These are phyloP conservation scores for Magallana nippona DNA, from an alignment of 2,888 invertebrate genomes.

Conservation along the genomic window DNA sequence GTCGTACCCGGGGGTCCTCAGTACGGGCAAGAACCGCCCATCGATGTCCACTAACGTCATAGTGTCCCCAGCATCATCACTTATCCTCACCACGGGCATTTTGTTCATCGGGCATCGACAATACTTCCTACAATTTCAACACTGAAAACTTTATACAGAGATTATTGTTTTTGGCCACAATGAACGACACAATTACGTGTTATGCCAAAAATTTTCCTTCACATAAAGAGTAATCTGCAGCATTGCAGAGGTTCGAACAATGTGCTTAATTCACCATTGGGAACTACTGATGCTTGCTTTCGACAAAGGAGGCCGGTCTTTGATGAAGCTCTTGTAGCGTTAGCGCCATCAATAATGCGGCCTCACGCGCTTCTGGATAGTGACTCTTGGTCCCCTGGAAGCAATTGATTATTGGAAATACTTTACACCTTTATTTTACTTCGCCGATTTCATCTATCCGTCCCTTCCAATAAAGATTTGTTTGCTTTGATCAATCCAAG, in stretches of 20 bases:
- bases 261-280: no score
- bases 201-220: no score
- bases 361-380: not conserved
- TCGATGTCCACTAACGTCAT: constrained; percentile 50
- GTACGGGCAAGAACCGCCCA: constrained; percentile 45
- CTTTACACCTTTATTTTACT: not conserved
- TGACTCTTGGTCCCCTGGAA: not conserved
- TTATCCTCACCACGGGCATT: constrained; percentile 45
- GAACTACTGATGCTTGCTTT: no score
- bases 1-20: constrained; percentile 40
- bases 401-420: constrained; percentile 15
- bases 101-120: not conserved
- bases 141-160: no score
- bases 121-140: no score
- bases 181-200: no score
- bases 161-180: no score
- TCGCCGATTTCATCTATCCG: not conserved
- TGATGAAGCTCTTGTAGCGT: not conserved
- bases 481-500: no score
- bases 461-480: no score
- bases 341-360: not conserved
- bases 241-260: no score
- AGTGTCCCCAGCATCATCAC: constrained; percentile 47
- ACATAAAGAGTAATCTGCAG: no score
- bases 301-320: no score